Conservation (phyloP, 2,888 invertebrate genomes). For the Belgica antarctica region DNA sequence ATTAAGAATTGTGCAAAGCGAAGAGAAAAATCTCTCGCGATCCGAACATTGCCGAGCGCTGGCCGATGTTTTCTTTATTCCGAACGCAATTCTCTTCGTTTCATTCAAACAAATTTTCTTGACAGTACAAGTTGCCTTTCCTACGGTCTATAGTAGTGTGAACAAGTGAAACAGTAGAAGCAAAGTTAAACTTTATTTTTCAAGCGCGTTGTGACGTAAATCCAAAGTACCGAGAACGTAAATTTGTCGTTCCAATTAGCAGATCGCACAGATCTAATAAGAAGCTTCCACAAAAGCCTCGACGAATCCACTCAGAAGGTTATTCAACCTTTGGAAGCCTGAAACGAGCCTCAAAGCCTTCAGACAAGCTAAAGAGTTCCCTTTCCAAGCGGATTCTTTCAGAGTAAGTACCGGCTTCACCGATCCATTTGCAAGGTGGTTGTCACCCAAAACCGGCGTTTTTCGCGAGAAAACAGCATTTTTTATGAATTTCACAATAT, state of each 20-base stretch:
- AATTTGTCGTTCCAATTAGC: background rate
- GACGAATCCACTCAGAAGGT: background rate
- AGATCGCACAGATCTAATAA: background rate
- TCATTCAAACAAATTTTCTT: constrained; percentile 8
- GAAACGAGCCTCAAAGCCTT: background rate
- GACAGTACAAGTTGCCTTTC: background rate
- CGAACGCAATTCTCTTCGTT: background rate
- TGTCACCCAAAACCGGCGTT: background rate
- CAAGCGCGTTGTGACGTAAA: background rate
- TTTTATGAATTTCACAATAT: constrained; percentile 32
- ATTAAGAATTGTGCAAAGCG: too few species aligned
- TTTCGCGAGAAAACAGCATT: background rate
- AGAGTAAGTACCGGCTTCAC: constrained; percentile 7
- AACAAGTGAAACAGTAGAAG: constrained; percentile 1
- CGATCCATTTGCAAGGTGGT: background rate
- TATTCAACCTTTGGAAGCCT: background rate
- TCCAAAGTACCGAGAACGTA: background rate
- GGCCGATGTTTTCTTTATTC: too few species aligned
- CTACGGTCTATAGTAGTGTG: background rate
- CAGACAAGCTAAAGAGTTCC: background rate
- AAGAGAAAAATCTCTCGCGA: too few species aligned
- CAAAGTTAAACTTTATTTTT: background rate
- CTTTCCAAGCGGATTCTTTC: background rate
- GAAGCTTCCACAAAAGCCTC: background rate
- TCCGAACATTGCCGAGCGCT: background rate